A percentile compares a stretch with the other conserved stretches of the same genome.
These are phyloP conservation scores for Athene cunicularia DNA, from an alignment of 2,113 vertebrate species.

Conservation along the genomic window DNA sequence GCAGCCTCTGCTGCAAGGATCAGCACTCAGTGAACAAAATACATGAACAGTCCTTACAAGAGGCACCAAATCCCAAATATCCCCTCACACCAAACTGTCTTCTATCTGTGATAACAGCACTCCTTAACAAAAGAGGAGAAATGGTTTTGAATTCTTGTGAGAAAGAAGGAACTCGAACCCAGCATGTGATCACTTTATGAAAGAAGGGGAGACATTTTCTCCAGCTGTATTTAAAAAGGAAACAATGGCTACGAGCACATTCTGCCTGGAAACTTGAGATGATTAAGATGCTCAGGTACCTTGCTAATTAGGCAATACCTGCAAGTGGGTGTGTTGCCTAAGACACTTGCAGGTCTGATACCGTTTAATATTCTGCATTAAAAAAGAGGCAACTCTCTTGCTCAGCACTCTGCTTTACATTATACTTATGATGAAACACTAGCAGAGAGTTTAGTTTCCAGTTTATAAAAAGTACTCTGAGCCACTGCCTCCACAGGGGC, in stretches of 20 bases:
- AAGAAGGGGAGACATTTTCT: neutral
- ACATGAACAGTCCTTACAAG: neutral
- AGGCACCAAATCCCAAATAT: neutral
- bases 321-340: neutral
- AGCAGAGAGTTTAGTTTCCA: neutral
- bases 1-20: neutral
- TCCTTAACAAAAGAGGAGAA: neutral
- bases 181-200: neutral
- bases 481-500: neutral
- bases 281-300: neutral
- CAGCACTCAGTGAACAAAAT: neutral
- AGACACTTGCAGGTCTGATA: neutral
- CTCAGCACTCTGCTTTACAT: neutral
- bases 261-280: neutral
- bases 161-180: neutral
- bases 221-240: neutral
- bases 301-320: neutral
- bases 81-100: neutral
- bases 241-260: neutral
- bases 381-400: neutral
- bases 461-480: neutral
- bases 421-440: neutral
- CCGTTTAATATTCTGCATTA: neutral
- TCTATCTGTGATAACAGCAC: neutral
- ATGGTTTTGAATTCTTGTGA: neutral